These are phyloP conservation scores for Chrysochloris asiatica DNA, from an alignment of 2,113 vertebrate genomes.

Conservation along the genomic window DNA sequence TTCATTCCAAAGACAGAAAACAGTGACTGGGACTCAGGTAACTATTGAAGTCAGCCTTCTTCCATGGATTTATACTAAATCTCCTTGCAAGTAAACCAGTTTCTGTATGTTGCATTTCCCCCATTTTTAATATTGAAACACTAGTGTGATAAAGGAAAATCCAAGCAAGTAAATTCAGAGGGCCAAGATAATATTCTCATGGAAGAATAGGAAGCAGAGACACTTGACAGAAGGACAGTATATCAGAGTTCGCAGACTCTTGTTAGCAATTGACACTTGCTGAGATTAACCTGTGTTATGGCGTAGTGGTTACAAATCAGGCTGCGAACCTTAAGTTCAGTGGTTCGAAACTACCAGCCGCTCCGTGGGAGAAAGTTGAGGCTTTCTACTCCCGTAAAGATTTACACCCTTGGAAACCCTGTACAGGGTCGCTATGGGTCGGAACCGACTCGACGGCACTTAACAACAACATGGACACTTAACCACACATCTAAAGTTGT, in stretches of 20 bases:
- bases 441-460: too few relatives aligned
- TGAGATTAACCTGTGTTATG: neutral
- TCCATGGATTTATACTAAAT: neutral
- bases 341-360: too few relatives aligned
- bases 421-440: too few relatives aligned
- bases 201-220: neutral
- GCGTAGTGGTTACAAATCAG: too few relatives aligned
- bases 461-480: too few relatives aligned
- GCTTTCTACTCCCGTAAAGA: too few relatives aligned
- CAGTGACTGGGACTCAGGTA: neutral
- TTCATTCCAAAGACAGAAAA: neutral
- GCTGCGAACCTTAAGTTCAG: too few relatives aligned
- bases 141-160: neutral
- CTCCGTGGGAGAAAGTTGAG: too few relatives aligned
- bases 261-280: neutral
- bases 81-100: neutral
- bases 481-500: neutral
- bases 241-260: neutral
- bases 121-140: neutral
- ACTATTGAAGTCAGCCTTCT: neutral
- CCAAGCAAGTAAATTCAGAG: neutral
- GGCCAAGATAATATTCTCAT: neutral
- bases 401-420: too few relatives aligned
- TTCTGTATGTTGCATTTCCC: neutral
- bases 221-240: neutral